A percentile compares a stretch with the other conserved stretches of the same genome.
phyloP scores from a whole-genome alignment of 2,888 invertebrate species.

The Tinea pellionella region DNA sequence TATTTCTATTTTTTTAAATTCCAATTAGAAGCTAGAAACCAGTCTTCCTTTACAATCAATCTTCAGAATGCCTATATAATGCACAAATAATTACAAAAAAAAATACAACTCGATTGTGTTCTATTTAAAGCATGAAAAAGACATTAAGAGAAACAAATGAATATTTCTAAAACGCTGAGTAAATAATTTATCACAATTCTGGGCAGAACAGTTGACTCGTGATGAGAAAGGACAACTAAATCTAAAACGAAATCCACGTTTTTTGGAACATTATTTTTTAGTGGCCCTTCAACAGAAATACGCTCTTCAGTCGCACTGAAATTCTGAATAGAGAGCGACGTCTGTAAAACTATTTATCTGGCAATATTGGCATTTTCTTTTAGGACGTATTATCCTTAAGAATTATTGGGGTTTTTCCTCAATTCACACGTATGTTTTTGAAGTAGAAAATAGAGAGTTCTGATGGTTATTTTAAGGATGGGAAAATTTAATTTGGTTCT shows the following conservation, averaged over 20 bases:
- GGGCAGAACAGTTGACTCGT: slow-evolving; percentile 5
- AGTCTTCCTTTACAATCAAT: too few relatives aligned
- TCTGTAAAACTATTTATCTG: slow-evolving; percentile 2
- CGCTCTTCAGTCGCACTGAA: background rate
- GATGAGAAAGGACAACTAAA: slow-evolving; percentile 9
- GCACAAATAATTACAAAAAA: too few relatives aligned
- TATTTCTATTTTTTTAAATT: too few relatives aligned
- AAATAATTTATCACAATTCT: slow-evolving; percentile 8
- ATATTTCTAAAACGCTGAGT: background rate
- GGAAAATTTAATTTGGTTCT: background rate
- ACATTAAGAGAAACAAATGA: too few relatives aligned
- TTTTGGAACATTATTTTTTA: slow-evolving; percentile 20
- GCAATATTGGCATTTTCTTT: background rate
- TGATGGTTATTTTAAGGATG: background rate
- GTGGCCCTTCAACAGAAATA: slow-evolving; percentile 21
- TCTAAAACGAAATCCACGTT: slow-evolving; percentile 13
- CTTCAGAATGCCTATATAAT: too few relatives aligned
- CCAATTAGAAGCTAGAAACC: too few relatives aligned
- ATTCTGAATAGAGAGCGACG: slow-evolving; percentile 7
- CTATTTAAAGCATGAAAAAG: too few relatives aligned
- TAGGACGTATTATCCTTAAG: background rate
- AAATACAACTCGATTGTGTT: too few relatives aligned
- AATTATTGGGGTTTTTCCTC: background rate
- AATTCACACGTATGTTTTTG: background rate
- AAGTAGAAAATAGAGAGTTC: background rate